A percentile compares a stretch with the other conserved stretches of the same genome.
phyloP scores from a whole-genome alignment of 2,888 invertebrate genomes.

The Drosophila pegasa region DNA sequence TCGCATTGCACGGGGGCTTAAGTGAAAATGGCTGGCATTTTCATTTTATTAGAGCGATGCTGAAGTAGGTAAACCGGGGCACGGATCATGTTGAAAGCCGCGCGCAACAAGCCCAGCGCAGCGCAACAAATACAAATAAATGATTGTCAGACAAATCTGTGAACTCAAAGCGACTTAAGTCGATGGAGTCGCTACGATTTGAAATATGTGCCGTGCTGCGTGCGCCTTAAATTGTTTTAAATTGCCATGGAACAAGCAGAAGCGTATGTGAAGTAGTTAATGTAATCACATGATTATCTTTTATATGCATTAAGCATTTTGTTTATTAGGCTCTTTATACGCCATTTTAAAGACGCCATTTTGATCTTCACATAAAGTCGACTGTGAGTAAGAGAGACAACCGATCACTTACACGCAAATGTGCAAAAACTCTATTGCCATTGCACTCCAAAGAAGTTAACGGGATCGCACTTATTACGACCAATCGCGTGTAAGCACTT shows the following conservation, averaged over 20 bases:
- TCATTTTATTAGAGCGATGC: conserved; percentile 65
- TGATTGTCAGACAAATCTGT: conserved; percentile 31
- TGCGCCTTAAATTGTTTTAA: conserved; percentile 5
- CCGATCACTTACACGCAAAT: too few relatives aligned
- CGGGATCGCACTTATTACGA: background rate
- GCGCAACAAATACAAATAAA: conserved; percentile 30
- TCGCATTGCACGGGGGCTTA: conserved; percentile 54
- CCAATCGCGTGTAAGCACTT: background rate
- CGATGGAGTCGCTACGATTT: conserved; percentile 3
- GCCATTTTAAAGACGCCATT: background rate
- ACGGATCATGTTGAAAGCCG: conserved; percentile 22
- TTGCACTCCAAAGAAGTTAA: background rate
- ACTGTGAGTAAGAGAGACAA: background rate
- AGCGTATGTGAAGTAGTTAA: background rate
- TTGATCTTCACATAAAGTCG: background rate
- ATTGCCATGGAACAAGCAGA: background rate
- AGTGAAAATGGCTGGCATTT: conserved; percentile 75
- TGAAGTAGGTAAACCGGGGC: conserved; percentile 37
- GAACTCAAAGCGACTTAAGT: conserved; percentile 21
- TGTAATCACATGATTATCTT: background rate
- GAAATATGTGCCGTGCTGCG: conserved; percentile 6
- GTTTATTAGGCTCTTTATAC: background rate
- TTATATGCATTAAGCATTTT: background rate
- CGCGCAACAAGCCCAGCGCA: conserved; percentile 40
- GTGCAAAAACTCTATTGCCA: background rate